Conservation (phyloP, 2,888 invertebrate genomes). For the Halictus ligatus region DNA sequence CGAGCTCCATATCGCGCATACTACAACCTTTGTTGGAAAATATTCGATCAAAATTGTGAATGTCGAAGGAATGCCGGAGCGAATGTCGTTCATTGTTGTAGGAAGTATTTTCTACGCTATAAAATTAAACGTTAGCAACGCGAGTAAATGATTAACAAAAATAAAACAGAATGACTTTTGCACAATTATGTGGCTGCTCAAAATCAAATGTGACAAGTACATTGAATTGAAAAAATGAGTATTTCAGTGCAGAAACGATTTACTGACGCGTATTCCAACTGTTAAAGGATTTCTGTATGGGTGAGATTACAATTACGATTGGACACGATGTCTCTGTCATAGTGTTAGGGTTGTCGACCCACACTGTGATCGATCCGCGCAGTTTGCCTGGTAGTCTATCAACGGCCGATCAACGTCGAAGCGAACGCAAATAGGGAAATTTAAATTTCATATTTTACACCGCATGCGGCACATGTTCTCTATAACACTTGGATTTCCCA, state of each 20-base stretch:
- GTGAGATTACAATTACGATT: neutral
- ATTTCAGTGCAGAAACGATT: neutral
- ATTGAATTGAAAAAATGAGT: neutral
- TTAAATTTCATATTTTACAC: neutral
- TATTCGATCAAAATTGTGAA: no score
- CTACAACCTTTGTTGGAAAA: no score
- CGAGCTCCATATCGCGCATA: no score
- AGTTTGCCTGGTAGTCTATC: slow-evolving; percentile 4
- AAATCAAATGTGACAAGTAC: no score
- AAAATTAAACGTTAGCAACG: no score
- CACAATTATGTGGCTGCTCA: no score
- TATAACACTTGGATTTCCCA: neutral
- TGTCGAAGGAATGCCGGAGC: no score
- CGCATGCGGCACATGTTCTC: neutral
- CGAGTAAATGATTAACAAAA: no score
- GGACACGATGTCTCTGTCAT: neutral
- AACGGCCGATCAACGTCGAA: slow-evolving; percentile 1
- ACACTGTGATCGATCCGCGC: neutral
- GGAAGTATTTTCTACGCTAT: no score
- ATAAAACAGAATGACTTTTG: no score
- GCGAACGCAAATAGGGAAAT: slow-evolving; percentile 4
- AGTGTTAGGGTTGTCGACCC: slow-evolving; percentile 7
- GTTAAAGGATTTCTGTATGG: neutral
- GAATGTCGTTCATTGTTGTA: no score
- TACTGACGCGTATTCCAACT: neutral